phyloP scores from a whole-genome alignment of 2,888 invertebrate genomes.

The Drymonia ruficornis region DNA sequence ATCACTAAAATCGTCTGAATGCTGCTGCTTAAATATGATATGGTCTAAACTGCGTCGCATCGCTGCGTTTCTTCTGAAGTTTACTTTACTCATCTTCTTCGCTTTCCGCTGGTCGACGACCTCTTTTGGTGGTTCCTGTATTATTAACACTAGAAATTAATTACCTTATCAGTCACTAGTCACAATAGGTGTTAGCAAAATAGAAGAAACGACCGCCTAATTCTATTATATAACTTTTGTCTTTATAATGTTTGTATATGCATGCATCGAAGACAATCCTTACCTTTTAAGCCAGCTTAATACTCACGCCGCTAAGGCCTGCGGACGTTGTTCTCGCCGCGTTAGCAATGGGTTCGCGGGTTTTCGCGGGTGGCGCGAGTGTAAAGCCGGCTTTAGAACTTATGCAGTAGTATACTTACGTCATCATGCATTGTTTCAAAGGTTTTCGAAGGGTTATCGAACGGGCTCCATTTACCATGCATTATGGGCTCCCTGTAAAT shows the following conservation, averaged over 20 bases:
- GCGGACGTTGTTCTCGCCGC: too few species aligned
- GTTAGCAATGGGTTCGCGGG: too few species aligned
- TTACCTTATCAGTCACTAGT: too few species aligned
- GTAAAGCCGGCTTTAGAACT: too few species aligned
- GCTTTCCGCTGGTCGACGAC: not conserved
- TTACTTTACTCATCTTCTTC: constrained; percentile 49
- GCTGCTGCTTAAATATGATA: constrained; percentile 32
- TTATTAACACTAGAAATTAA: not conserved
- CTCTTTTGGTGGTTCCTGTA: constrained; percentile 7
- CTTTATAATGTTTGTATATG: too few species aligned
- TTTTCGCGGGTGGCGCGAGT: too few species aligned
- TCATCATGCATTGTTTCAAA: constrained; percentile 25
- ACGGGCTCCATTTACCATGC: constrained; percentile 64
- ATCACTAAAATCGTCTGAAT: constrained; percentile 58
- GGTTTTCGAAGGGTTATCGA: constrained; percentile 40
- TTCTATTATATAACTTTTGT: too few species aligned
- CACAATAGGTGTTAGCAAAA: too few species aligned
- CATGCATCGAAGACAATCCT: too few species aligned
- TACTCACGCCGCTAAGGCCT: too few species aligned
- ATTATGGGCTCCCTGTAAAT: constrained; percentile 66
- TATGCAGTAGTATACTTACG: constrained; percentile 26
- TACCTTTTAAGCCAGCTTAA: too few species aligned
- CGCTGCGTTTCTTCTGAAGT: constrained; percentile 43
- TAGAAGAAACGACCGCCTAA: too few species aligned
- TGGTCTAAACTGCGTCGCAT: constrained; percentile 42